Percentiles rank a stretch among this genome's conserved stretches.
phyloP scores from a whole-genome alignment of 2,113 vertebrate genomes.

The Trogon surrucura region DNA sequence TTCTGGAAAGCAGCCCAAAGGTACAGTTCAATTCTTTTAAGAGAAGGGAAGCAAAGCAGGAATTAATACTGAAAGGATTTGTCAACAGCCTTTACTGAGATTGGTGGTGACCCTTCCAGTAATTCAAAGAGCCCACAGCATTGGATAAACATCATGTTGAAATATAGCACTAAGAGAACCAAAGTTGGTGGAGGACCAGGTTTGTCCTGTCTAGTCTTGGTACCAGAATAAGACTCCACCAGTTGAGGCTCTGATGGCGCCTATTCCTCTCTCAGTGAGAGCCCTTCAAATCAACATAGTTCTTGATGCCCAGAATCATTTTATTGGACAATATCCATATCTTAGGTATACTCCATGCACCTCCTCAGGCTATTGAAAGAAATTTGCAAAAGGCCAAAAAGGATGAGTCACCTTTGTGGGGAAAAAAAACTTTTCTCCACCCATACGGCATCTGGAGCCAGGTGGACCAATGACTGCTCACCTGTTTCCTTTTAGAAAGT shows the following conservation, averaged over 20 bases:
- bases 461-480: not conserved
- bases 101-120: not conserved
- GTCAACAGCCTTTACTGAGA: not conserved
- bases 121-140: not conserved
- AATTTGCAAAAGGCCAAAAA: not conserved
- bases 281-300: not conserved
- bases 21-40: not conserved
- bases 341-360: not conserved
- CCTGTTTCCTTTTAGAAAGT: not conserved
- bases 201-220: not conserved
- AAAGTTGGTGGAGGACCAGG: not conserved
- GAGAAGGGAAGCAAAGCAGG: not conserved
- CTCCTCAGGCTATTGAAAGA: not conserved
- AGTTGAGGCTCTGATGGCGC: not conserved
- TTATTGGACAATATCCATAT: not conserved
- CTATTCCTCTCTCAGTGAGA: not conserved
- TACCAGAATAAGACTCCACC: not conserved
- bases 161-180: not conserved
- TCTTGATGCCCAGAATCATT: not conserved
- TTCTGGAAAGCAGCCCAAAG: not conserved
- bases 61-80: not conserved
- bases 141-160: not conserved
- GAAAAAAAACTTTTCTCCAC: not conserved
- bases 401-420: not conserved
- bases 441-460: not conserved